These are phyloP conservation scores for Sinocyclocheilus rhinocerous DNA, from an alignment of 2,113 vertebrate species.

Conservation along the genomic window DNA sequence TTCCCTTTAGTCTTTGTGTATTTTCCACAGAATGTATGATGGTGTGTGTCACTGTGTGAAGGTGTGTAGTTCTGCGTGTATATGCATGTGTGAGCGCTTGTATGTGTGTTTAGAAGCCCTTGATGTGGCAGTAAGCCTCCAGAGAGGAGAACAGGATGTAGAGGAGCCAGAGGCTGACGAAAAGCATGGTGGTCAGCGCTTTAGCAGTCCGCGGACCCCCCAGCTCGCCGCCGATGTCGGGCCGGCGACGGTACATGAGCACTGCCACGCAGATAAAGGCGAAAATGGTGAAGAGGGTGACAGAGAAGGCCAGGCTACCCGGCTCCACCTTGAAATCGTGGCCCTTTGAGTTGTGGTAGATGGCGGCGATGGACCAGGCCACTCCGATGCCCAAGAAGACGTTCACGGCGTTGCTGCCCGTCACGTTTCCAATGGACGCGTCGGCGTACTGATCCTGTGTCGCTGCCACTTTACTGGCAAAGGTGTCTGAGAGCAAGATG, in stretches of 20 bases:
- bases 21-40: conserved; percentile 18
- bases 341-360: conserved; percentile 88
- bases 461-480: conserved; percentile 98
- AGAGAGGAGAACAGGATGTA: conserved; percentile 99
- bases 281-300: conserved; percentile 99
- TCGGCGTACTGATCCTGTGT: conserved; percentile 98
- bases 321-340: conserved; percentile 87
- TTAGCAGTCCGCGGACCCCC: conserved; percentile 98
- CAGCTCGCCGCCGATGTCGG: conserved; percentile 96
- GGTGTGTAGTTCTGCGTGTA: conserved; percentile 30
- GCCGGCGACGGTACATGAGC: conserved; percentile 95
- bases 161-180: conserved; percentile 96
- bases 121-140: conserved; percentile 98
- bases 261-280: conserved; percentile 92
- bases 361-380: conserved; percentile 98
- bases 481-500: conserved; percentile 82
- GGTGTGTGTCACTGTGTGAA: conserved; percentile 30
- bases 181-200: conserved; percentile 89
- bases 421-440: conserved; percentile 97
- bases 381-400: conserved; percentile 99
- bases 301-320: conserved; percentile 94
- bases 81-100: conserved; percentile 29
- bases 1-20: neutral
- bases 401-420: conserved; percentile 96
- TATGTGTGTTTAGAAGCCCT: conserved; percentile 56